Conservation (phyloP, 2,797 vertebrate genomes). For the Remorina albescens region DNA sequence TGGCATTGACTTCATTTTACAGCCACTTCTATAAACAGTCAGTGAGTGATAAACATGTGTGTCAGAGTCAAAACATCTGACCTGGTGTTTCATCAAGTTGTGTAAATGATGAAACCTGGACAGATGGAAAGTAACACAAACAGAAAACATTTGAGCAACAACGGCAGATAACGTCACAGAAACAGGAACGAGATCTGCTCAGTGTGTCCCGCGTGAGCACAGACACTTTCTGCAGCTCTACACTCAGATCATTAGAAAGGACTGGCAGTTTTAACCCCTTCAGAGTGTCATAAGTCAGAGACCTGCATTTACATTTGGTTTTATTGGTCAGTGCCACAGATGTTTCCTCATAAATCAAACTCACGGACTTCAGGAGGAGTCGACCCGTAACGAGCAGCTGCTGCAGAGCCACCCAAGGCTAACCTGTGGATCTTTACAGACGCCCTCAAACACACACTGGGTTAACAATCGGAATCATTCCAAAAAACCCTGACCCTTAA, state of each 20-base stretch:
- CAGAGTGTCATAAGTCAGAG: neutral
- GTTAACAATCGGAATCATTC: conserved; percentile 3
- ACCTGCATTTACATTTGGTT: neutral
- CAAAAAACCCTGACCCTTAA: neutral
- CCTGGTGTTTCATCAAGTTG: neutral
- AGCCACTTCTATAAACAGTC: no score
- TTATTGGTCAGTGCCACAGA: neutral
- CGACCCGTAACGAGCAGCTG: neutral
- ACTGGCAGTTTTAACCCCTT: neutral
- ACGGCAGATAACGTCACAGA: no score
- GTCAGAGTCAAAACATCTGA: neutral
- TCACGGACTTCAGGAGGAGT: neutral
- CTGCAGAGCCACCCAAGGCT: neutral
- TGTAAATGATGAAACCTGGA: neutral
- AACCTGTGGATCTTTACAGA: neutral
- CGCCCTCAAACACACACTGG: neutral
- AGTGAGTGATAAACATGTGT: no score
- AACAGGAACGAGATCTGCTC: no score
- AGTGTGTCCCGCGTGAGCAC: no score
- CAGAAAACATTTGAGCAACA: no score
- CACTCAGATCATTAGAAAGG: neutral
- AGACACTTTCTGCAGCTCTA: neutral
- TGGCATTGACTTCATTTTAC: no score
- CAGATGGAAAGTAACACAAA: neutral
- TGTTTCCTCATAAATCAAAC: neutral